These are phyloP conservation scores for Cottoperca gobio DNA, from an alignment of 2,797 vertebrate species.

Conservation along the genomic window DNA sequence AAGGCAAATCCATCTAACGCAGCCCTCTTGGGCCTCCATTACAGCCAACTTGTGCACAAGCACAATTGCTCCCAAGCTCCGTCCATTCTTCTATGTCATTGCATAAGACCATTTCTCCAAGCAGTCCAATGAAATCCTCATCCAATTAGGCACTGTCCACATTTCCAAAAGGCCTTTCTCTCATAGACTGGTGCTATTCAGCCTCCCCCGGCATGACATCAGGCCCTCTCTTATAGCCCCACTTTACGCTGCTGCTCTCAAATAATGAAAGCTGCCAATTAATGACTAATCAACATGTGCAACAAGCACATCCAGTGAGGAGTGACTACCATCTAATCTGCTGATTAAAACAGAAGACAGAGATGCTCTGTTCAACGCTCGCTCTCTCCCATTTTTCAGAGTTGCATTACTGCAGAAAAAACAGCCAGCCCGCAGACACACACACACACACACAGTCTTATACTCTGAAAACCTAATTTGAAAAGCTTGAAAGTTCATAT, in stretches of 20 bases:
- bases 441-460: not conserved
- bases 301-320: constrained; percentile 81
- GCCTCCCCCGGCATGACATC: constrained; percentile 79
- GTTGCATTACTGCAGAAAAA: constrained; percentile 56
- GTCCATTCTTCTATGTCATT: constrained; percentile 78
- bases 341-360: constrained; percentile 81
- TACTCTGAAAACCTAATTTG: constrained; percentile 18
- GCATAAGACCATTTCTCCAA: constrained; percentile 79
- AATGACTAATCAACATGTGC: constrained; percentile 85
- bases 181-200: constrained; percentile 81
- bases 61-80: constrained; percentile 62
- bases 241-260: constrained; percentile 82
- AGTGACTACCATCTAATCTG: constrained; percentile 80
- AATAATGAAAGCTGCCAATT: constrained; percentile 84
- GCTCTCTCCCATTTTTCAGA: constrained; percentile 30
- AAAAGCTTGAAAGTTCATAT: constrained; percentile 26
- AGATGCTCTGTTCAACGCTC: constrained; percentile 76
- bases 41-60: constrained; percentile 62
- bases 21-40: constrained; percentile 49
- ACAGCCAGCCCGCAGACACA: constrained; percentile 26
- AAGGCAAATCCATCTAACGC: constrained; percentile 22
- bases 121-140: constrained; percentile 81
- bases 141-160: constrained; percentile 84
- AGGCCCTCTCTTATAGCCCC: constrained; percentile 80
- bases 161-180: constrained; percentile 84